Evolutionary conservation across 1,140 invertebrate genomes (phyloP).

Genomic region (Pseudomyrmex gracilis): DNA sequence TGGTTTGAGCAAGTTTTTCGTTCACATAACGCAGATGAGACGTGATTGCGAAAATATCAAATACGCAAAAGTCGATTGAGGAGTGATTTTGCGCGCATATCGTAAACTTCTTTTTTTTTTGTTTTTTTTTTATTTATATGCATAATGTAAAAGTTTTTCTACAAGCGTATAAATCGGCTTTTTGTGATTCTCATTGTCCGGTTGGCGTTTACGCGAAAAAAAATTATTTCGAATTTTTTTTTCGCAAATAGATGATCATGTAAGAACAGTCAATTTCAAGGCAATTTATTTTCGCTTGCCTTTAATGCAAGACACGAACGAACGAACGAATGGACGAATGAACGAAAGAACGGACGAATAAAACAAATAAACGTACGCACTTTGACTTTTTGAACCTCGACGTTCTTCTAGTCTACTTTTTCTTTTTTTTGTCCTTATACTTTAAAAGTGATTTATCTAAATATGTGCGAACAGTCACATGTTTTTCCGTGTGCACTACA

Average conservation of each 20-base stretch:
- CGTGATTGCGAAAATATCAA: conserved; percentile 18
- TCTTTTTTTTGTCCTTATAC: conserved; percentile 72
- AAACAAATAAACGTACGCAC: conserved; percentile 58
- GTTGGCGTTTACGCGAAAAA: not conserved
- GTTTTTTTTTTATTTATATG: conserved; percentile 14
- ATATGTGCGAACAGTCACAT: conserved; percentile 75
- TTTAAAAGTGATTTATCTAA: conserved; percentile 79
- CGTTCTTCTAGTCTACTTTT: conserved; percentile 72
- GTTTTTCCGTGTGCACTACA: conserved; percentile 71
- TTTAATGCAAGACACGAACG: conserved; percentile 15
- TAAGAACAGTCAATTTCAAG: conserved; percentile 22
- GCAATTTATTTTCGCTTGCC: conserved; percentile 11
- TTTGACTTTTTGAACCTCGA: conserved; percentile 51
- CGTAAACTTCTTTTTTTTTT: conserved; percentile 19
- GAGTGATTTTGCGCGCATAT: not conserved
- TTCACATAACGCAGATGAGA: conserved; percentile 32
- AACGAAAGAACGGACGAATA: conserved; percentile 55
- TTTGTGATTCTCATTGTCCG: not conserved
- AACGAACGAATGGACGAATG: conserved; percentile 42
- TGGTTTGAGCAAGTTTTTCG: conserved; percentile 66
- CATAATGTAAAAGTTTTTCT: conserved; percentile 15
- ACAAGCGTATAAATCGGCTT: conserved; percentile 14
- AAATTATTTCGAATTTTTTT: conserved; percentile 13
- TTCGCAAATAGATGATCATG: not conserved
- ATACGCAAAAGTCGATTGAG: conserved; percentile 14